phyloP scores from a whole-genome alignment of 2,888 invertebrate genomes.

The Cyclophora albipunctata region DNA sequence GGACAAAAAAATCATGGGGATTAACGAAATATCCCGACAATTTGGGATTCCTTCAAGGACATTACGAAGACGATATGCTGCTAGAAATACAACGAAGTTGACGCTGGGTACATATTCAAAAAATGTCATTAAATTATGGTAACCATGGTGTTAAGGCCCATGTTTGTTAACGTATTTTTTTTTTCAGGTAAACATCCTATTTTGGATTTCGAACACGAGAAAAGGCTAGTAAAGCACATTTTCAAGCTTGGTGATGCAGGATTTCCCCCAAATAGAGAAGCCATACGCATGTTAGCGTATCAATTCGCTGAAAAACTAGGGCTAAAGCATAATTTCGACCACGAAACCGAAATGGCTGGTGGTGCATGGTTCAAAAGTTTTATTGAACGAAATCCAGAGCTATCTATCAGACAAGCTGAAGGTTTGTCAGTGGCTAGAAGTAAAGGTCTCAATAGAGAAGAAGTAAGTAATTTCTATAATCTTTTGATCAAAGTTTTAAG shows the following conservation, averaged over 20 bases:
- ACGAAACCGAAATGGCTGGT: slow-evolving; percentile 22
- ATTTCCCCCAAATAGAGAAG: slow-evolving; percentile 19
- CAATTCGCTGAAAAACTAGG: slow-evolving; percentile 23
- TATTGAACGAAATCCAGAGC: slow-evolving; percentile 14
- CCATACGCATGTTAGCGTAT: slow-evolving; percentile 23
- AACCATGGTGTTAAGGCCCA: too few species aligned
- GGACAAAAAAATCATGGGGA: slow-evolving; percentile 18
- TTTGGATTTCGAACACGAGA: slow-evolving; percentile 20
- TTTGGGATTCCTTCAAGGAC: slow-evolving; percentile 24
- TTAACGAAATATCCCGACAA: slow-evolving; percentile 23
- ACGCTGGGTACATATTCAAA: slow-evolving; percentile 1
- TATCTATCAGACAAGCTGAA: too few species aligned
- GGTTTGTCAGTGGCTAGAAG: too few species aligned
- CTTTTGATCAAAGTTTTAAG: slow-evolving; percentile 7
- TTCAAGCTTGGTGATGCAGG: slow-evolving; percentile 18
- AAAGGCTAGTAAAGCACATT: slow-evolving; percentile 20
- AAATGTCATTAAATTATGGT: too few species aligned
- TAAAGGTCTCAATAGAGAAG: slow-evolving; percentile 5
- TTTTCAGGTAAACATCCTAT: slow-evolving; percentile 18
- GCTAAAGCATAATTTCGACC: slow-evolving; percentile 24
- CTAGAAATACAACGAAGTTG: slow-evolving; percentile 15
- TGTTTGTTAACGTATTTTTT: too few species aligned
- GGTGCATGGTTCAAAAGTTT: slow-evolving; percentile 19
- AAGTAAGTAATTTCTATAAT: slow-evolving; percentile 10
- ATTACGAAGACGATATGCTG: slow-evolving; percentile 21